Evolutionary conservation across 2,113 vertebrate species (phyloP).

Genomic region (Phocoena phocoena): DNA sequence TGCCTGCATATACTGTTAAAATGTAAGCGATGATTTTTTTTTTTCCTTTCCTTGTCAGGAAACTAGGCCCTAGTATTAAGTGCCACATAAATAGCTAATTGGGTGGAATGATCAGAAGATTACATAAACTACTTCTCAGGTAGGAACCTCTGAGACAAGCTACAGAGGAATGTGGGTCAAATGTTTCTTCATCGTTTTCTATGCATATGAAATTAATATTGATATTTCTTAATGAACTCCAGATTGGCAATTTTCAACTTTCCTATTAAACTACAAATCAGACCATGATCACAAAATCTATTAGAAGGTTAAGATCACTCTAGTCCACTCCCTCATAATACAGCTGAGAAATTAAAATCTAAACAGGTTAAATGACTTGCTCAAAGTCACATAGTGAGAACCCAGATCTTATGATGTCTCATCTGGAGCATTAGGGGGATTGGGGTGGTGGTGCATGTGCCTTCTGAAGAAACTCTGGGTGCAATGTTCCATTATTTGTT

Average conservation of each 20-base stretch:
- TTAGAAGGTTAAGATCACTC: not conserved
- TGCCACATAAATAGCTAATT: slow-evolving; percentile 70
- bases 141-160: not conserved
- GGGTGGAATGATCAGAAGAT: slow-evolving; percentile 56
- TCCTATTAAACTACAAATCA: slow-evolving; percentile 30
- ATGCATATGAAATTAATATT: slow-evolving; percentile 49
- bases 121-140: slow-evolving; percentile 43
- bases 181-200: not conserved
- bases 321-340: not conserved
- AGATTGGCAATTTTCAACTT: slow-evolving; percentile 38
- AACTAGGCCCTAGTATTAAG: slow-evolving; percentile 47
- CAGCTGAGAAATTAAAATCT: slow-evolving; percentile 36
- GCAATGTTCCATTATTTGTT: not conserved
- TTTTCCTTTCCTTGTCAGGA: slow-evolving; percentile 24
- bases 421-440: not conserved
- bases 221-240: slow-evolving; percentile 49
- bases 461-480: not conserved
- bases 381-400: not conserved
- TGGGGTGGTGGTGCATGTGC: not conserved
- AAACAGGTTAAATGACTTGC: slow-evolving; percentile 5
- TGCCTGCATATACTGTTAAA: not conserved
- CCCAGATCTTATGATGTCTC: not conserved
- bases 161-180: slow-evolving; percentile 50
- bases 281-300: not conserved
- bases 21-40: slow-evolving; percentile 12